Conservation (phyloP, 2,888 invertebrate genomes). For the Caenorhabditis sulstoni region DNA sequence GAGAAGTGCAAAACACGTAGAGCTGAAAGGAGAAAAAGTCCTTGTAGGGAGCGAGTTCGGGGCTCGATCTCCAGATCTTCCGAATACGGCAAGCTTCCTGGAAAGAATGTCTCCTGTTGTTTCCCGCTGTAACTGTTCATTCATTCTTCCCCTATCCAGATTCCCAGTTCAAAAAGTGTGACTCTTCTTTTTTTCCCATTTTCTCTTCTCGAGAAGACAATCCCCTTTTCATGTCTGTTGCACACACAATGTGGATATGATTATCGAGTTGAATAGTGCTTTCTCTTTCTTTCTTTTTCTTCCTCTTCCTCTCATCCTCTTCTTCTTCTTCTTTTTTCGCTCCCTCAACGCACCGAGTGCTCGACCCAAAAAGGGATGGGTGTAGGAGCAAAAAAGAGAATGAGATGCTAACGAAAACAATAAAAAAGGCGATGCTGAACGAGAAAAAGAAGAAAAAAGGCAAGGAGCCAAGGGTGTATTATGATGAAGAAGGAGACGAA, state of each 20-base stretch:
- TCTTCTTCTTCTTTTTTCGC: neutral
- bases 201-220: too few species aligned
- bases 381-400: neutral
- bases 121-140: neutral
- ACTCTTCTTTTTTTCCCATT: too few species aligned
- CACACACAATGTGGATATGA: slow-evolving; percentile 53
- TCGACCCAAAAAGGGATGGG: slow-evolving; percentile 10
- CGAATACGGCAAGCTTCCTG: too few species aligned
- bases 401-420: slow-evolving; percentile 29
- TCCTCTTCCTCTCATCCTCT: slow-evolving; percentile 14
- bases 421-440: neutral
- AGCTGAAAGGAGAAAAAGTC: too few species aligned
- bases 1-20: too few species aligned
- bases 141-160: neutral
- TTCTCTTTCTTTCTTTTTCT: slow-evolving; percentile 19
- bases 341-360: slow-evolving; percentile 25
- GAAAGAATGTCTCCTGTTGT: too few species aligned
- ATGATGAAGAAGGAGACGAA: slow-evolving; percentile 29
- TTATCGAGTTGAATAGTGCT: slow-evolving; percentile 43
- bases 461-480: slow-evolving; percentile 26
- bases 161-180: too few species aligned
- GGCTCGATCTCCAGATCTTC: too few species aligned
- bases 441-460: slow-evolving; percentile 9
- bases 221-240: neutral
- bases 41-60: too few species aligned